Conservation (phyloP, 2,888 invertebrate species). For the Oxyscelio sp. region DNA sequence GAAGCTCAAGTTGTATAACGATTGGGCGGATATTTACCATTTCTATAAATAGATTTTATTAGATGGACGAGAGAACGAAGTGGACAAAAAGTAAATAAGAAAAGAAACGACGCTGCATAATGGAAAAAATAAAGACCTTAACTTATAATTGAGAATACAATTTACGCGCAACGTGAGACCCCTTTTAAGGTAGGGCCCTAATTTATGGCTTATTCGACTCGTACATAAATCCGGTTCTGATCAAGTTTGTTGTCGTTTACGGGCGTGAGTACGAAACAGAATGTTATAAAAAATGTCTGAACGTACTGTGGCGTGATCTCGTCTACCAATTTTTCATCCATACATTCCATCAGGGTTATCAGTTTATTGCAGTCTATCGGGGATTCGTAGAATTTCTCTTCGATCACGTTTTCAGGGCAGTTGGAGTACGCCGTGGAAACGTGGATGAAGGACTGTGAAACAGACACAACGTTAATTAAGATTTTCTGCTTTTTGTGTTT, state of each 20-base stretch:
- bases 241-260: not conserved
- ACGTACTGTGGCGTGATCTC: slow-evolving; percentile 89
- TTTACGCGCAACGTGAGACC: too few species aligned
- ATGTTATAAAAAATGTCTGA: not conserved
- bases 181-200: too few species aligned
- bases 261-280: not conserved
- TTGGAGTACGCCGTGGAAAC: slow-evolving; percentile 91
- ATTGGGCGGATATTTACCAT: too few species aligned
- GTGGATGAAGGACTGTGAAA: slow-evolving; percentile 89
- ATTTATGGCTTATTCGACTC: too few species aligned
- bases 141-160: too few species aligned
- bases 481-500: too few species aligned
- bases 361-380: slow-evolving; percentile 89
- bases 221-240: not conserved
- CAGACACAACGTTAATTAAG: slow-evolving; percentile 42
- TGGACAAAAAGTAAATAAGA: too few species aligned
- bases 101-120: too few species aligned
- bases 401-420: slow-evolving; percentile 89
- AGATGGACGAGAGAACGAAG: too few species aligned
- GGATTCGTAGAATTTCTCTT: slow-evolving; percentile 90
- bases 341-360: slow-evolving; percentile 89
- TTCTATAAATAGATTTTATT: too few species aligned
- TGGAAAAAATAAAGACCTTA: too few species aligned
- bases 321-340: slow-evolving; percentile 89
- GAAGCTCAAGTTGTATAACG: too few species aligned